Conservation (phyloP, 2,888 invertebrate species). For the Cistogaster globosa region DNA sequence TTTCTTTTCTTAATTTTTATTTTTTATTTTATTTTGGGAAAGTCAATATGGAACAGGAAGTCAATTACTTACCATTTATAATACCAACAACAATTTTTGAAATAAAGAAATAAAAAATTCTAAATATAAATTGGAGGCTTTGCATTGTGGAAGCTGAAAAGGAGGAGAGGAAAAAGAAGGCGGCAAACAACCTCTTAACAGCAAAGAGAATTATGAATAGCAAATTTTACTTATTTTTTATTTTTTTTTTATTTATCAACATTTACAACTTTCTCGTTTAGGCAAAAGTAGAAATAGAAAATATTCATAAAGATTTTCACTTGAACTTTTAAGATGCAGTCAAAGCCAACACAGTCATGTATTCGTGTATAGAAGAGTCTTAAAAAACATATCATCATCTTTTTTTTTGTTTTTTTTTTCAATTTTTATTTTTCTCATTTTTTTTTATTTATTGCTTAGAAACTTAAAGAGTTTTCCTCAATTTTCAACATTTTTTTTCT, state of each 20-base stretch:
- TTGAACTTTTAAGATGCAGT: constrained; percentile 68
- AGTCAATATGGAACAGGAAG: constrained; percentile 69
- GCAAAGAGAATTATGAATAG: constrained; percentile 68
- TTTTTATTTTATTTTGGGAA: constrained; percentile 51
- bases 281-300: constrained; percentile 71
- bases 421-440: background rate
- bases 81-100: constrained; percentile 44
- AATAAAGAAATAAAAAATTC: constrained; percentile 28
- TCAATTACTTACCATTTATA: constrained; percentile 49
- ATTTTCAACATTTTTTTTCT: constrained; percentile 63
- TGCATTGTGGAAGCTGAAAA: constrained; percentile 5
- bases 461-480: constrained; percentile 65
- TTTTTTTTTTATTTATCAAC: constrained; percentile 27
- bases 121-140: constrained; percentile 45
- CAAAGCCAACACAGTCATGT: constrained; percentile 47
- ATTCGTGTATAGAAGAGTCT: constrained; percentile 45
- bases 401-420: background rate
- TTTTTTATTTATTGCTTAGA: constrained; percentile 23
- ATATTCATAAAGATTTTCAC: constrained; percentile 71
- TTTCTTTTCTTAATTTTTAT: too few species aligned
- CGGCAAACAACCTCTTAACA: constrained; percentile 32
- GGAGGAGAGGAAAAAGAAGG: background rate
- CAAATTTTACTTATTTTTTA: constrained; percentile 41
- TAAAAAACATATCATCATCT: constrained; percentile 41
- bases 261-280: constrained; percentile 71